phyloP scores from a whole-genome alignment of 2,888 invertebrate genomes.

The Tenthredo livida region DNA sequence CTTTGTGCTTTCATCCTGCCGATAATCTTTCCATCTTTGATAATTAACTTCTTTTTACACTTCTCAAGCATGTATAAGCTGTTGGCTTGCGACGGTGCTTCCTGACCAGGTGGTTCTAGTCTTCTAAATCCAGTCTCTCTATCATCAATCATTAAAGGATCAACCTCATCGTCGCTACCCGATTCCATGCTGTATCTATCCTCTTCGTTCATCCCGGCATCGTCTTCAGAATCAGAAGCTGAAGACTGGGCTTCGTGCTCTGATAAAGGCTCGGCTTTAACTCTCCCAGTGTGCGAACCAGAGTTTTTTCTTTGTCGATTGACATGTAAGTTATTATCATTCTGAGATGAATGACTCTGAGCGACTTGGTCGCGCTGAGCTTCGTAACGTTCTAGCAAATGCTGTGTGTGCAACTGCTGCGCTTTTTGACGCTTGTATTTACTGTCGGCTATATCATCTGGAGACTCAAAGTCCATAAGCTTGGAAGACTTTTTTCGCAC shows the following conservation, averaged over 20 bases:
- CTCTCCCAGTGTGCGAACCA: slow-evolving; percentile 60
- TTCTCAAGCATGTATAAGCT: slow-evolving; percentile 90
- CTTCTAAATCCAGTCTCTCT: slow-evolving; percentile 79
- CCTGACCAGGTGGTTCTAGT: slow-evolving; percentile 78
- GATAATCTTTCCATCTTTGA: slow-evolving; percentile 84
- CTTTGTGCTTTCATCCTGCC: slow-evolving; percentile 88
- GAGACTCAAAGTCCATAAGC: slow-evolving; percentile 94
- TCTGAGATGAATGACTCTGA: slow-evolving; percentile 59
- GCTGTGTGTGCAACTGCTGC: slow-evolving; percentile 69
- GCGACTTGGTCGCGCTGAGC: slow-evolving; percentile 63
- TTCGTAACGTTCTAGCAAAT: slow-evolving; percentile 73
- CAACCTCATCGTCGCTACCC: slow-evolving; percentile 75
- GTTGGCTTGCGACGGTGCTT: slow-evolving; percentile 79
- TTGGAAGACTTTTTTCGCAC: slow-evolving; percentile 97
- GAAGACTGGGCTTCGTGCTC: slow-evolving; percentile 76
- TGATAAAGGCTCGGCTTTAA: slow-evolving; percentile 68
- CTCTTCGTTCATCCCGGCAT: slow-evolving; percentile 70
- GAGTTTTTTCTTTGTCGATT: slow-evolving; percentile 67
- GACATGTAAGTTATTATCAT: slow-evolving; percentile 56
- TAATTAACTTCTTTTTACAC: slow-evolving; percentile 86
- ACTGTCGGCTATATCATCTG: slow-evolving; percentile 88
- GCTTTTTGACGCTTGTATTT: slow-evolving; percentile 79
- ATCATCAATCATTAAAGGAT: slow-evolving; percentile 76
- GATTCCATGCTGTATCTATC: slow-evolving; percentile 72
- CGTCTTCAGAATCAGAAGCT: slow-evolving; percentile 73